Evolutionary conservation across 2,113 vertebrate genomes (phyloP), one percentile per base, ranked within the genome.

Genomic region (Phrynosoma blainvillii): DNA sequence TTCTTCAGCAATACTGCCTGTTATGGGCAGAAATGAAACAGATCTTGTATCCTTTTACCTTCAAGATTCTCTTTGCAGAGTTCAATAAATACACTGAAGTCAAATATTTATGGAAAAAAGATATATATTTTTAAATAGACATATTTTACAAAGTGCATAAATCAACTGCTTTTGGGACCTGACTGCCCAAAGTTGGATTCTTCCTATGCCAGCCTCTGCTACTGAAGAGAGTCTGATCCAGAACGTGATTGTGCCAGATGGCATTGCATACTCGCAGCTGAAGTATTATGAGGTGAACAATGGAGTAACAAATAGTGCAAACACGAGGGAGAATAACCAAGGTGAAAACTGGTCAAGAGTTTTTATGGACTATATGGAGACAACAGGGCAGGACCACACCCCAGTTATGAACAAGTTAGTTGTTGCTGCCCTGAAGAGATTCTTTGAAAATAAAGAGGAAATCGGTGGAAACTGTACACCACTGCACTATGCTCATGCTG

Each of bases 91-190:
- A 36, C 81, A 56, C 81, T 12, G 21, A 68, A 89, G 75, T 77
- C 91, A 62, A 86, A 86, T 88, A 90, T 94, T 95, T 95, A 92
- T 89, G 94, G 93, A 87, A 94, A 96, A 96, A 73, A 94, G 91
- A 94, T 92, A 95, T 95, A 94, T 93, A 87, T 65, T 93, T 87
- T 92, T 54, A 92, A 94, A 95, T 74, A 66, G 66, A 85, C 83
- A 91, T 89, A 76, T 89, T 56, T 74, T 73, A 93, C 94, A 96
- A 95, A 96, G 94, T 95, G 95, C 94, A 71, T 89, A 90, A 70
- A 93, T 92, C 87, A 91, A 85, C 92, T 75, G 90, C 68, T 91
- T 36, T 30, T 16, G 20, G 82, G 76, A 89, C 42, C 52, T 71
- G 36, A 87, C 2, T 0, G n/a, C 87, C 54, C 90, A 73, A 93